These are phyloP conservation scores for Chaetodon trifascialis DNA, from an alignment of 2,113 vertebrate genomes.

Conservation along the genomic window DNA sequence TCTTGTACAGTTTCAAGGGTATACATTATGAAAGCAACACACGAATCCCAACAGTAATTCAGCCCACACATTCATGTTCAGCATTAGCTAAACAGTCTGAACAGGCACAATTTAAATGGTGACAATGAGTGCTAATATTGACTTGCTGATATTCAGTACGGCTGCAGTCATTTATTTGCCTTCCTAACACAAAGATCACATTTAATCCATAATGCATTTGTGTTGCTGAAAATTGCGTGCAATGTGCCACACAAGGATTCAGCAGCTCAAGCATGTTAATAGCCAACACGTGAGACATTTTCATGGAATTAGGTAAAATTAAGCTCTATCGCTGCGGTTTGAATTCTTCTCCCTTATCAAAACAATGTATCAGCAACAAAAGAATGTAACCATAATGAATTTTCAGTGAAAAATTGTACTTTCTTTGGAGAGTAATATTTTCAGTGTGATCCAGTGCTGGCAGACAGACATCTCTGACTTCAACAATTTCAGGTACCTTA, in stretches of 20 bases:
- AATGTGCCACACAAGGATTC: not conserved
- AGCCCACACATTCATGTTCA: slow-evolving; percentile 37
- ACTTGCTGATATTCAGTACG: slow-evolving; percentile 50
- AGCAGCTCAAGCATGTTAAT: not conserved
- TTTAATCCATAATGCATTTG: slow-evolving; percentile 50
- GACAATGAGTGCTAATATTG: slow-evolving; percentile 61
- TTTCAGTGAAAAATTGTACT: not conserved
- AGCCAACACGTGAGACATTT: not conserved
- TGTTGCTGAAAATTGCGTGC: slow-evolving; percentile 19
- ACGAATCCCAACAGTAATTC: slow-evolving; percentile 31
- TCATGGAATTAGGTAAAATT: not conserved
- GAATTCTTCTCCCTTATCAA: not conserved
- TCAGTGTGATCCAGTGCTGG: not conserved
- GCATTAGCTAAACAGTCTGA: slow-evolving; percentile 47
- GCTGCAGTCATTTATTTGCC: slow-evolving; percentile 54
- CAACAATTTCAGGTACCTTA: not conserved
- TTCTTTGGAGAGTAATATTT: not conserved
- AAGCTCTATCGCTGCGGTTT: not conserved
- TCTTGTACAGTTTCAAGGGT: slow-evolving; percentile 17
- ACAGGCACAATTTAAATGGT: slow-evolving; percentile 56
- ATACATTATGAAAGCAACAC: slow-evolving; percentile 22
- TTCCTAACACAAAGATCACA: slow-evolving; percentile 51
- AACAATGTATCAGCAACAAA: not conserved
- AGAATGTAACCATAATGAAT: not conserved
- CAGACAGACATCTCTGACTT: slow-evolving; percentile 1